Evolutionary conservation across 2,797 vertebrate species (phyloP).

Genomic region (Gobio occitaniae): DNA sequence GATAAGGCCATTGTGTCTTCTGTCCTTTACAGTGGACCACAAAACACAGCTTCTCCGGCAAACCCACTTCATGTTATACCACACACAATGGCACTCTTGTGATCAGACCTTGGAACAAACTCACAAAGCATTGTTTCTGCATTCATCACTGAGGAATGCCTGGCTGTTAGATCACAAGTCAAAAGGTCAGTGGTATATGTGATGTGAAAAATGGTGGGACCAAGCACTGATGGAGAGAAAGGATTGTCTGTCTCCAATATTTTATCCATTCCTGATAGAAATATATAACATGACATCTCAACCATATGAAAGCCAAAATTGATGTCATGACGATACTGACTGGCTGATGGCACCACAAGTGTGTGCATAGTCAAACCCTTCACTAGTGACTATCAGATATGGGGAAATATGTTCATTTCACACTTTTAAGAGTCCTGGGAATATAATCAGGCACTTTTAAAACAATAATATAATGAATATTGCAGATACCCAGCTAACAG

Average conservation of each 20-base stretch:
- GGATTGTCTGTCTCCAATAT: not conserved
- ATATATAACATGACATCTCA: not conserved
- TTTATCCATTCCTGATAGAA: not conserved
- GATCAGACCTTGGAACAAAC: conserved; percentile 63
- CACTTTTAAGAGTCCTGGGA: not conserved
- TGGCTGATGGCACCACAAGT: not conserved
- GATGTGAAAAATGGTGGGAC: conserved; percentile 19
- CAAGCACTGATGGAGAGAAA: conserved; percentile 20
- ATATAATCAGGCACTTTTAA: not conserved
- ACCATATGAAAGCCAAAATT: not conserved
- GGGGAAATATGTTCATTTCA: not conserved
- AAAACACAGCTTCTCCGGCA: conserved; percentile 66
- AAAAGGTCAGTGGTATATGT: conserved; percentile 41
- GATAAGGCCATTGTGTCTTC: conserved; percentile 56
- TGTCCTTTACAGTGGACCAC: conserved; percentile 59
- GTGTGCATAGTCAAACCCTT: not conserved
- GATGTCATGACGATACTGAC: not conserved
- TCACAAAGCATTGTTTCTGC: conserved; percentile 74
- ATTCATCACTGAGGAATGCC: conserved; percentile 65
- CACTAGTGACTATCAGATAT: not conserved
- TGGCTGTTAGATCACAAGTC: conserved; percentile 69
- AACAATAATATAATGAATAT: not conserved
- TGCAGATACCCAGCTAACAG: not conserved
- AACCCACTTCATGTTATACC: conserved; percentile 65
- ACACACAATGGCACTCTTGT: conserved; percentile 76